phyloP scores from a whole-genome alignment of 2,888 invertebrate genomes.

The Tipula confusa region DNA sequence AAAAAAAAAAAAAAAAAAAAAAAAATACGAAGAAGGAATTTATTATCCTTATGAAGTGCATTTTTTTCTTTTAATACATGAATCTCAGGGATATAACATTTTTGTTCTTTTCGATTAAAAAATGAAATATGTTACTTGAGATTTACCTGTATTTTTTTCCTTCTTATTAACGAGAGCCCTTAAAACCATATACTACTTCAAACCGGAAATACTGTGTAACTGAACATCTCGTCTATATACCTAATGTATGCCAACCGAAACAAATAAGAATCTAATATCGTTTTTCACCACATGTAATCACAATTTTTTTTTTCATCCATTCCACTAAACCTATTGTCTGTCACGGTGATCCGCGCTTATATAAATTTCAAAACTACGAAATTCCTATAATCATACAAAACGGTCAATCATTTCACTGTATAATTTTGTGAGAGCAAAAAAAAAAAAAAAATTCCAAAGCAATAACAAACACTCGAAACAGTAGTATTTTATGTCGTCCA shows the following conservation, averaged over 20 bases:
- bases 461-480: background rate
- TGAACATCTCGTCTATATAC: background rate
- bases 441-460: background rate
- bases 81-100: constrained; percentile 25
- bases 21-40: constrained; percentile 14
- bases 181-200: background rate
- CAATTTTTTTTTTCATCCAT: too few species aligned
- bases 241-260: background rate
- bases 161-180: background rate
- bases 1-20: background rate
- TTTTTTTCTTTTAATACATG: background rate
- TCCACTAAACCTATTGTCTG: too few species aligned
- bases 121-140: constrained; percentile 10
- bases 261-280: background rate
- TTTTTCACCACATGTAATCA: too few species aligned
- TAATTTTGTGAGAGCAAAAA: background rate
- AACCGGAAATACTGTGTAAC: constrained; percentile 3
- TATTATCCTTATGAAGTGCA: constrained; percentile 25
- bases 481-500: background rate
- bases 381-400: background rate
- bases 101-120: constrained; percentile 25
- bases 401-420: background rate
- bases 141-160: background rate
- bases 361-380: background rate
- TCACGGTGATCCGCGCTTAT: background rate